These are phyloP conservation scores for Chelon auratus DNA, from an alignment of 2,797 vertebrate species.

Conservation along the genomic window DNA sequence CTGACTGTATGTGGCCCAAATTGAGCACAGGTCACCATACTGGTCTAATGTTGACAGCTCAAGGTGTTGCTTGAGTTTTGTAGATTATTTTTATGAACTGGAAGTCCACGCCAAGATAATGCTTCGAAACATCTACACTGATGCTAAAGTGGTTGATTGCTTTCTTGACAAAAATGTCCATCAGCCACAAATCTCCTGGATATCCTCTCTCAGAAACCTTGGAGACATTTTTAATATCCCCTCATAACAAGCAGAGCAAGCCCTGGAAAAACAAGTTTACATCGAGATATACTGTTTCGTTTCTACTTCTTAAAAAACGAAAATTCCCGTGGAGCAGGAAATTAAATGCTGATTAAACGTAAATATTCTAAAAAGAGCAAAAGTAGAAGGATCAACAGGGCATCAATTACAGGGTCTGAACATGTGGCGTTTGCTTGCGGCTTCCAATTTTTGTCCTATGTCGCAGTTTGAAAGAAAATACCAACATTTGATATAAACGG, in stretches of 20 bases:
- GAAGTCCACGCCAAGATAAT: slow-evolving; percentile 37
- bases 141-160: slow-evolving; percentile 33
- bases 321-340: slow-evolving; percentile 39
- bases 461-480: slow-evolving; percentile 2
- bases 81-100: slow-evolving; percentile 34
- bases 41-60: not conserved
- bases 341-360: slow-evolving; percentile 42
- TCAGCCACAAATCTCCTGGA: slow-evolving; percentile 56
- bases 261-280: slow-evolving; percentile 17
- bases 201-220: slow-evolving; percentile 50
- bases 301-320: slow-evolving; percentile 31
- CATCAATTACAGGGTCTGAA: slow-evolving; percentile 5
- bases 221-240: slow-evolving; percentile 30
- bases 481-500: not conserved
- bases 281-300: slow-evolving; percentile 24
- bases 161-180: slow-evolving; percentile 40
- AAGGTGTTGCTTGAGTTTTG: not conserved
- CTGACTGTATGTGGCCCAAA: not conserved
- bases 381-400: slow-evolving; percentile 20
- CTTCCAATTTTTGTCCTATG: slow-evolving; percentile 7
- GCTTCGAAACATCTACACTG: slow-evolving; percentile 18
- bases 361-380: slow-evolving; percentile 28
- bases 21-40: not conserved
- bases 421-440: slow-evolving; percentile 7
- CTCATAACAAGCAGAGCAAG: slow-evolving; percentile 26